phyloP scores from a whole-genome alignment of 2,113 vertebrate genomes.

The Callorhinus ursinus region DNA sequence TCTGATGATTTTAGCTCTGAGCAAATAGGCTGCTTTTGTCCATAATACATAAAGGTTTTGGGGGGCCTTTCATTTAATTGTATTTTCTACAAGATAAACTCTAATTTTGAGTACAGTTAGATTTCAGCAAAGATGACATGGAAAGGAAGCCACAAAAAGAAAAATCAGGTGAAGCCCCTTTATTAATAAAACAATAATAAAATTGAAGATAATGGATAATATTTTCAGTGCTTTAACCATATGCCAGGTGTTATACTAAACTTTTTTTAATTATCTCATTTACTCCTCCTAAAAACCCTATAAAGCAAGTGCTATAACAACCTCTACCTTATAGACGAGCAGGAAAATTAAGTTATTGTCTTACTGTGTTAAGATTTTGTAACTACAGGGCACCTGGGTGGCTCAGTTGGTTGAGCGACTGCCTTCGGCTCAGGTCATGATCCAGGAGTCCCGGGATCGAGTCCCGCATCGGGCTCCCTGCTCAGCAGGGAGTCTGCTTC shows the following conservation, averaged over 20 bases:
- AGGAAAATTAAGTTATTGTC: background rate
- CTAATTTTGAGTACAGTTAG: background rate
- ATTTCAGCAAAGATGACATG: background rate
- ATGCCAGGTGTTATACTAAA: background rate
- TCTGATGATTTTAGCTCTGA: constrained; percentile 29
- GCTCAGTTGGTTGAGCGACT: too few relatives aligned
- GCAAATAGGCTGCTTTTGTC: background rate
- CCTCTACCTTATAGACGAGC: background rate
- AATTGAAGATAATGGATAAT: background rate
- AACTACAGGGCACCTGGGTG: background rate
- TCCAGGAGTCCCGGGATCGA: too few relatives aligned
- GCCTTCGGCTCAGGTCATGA: too few relatives aligned
- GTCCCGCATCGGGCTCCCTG: too few relatives aligned
- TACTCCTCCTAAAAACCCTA: background rate
- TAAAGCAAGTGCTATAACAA: background rate
- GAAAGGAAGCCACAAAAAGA: constrained; percentile 7
- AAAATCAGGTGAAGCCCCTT: background rate
- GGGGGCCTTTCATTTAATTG: background rate
- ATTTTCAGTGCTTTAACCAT: background rate
- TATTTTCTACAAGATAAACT: constrained; percentile 6
- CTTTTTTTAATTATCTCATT: background rate
- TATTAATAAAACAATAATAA: constrained; percentile 22
- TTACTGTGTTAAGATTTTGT: background rate
- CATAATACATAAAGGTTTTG: background rate
- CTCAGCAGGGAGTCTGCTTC: too few relatives aligned